These are phyloP conservation scores for Pristiophorus japonicus DNA, from an alignment of 2,113 vertebrate species.

Conservation along the genomic window DNA sequence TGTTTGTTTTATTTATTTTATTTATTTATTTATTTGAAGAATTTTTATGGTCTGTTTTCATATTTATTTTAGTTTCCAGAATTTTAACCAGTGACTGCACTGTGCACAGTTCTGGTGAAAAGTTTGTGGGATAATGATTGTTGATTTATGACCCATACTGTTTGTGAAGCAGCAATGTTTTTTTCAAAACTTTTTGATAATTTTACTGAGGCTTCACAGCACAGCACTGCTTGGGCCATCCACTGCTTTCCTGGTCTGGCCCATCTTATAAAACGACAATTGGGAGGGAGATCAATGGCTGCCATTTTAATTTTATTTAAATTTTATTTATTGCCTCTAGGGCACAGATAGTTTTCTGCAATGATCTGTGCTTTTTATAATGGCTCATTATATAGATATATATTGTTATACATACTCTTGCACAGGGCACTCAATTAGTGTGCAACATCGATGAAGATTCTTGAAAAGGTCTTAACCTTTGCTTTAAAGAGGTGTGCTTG, in stretches of 20 bases:
- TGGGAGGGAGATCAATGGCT: neutral
- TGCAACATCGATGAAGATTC: neutral
- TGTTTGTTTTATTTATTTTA: too few species aligned
- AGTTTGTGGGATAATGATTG: neutral
- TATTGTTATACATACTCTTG: neutral
- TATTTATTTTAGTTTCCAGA: neutral
- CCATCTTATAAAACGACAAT: neutral
- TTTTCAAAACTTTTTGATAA: neutral
- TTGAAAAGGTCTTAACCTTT: neutral
- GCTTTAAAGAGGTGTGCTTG: neutral
- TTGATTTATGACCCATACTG: neutral
- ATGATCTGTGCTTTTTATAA: neutral
- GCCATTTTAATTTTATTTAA: neutral
- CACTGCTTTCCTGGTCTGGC: neutral
- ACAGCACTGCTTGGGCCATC: neutral
- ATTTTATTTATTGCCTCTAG: neutral
- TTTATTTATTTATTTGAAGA: too few species aligned
- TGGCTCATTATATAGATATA: neutral
- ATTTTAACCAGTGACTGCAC: neutral
- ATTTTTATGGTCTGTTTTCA: too few species aligned
- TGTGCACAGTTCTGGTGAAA: neutral
- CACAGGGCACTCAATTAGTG: neutral
- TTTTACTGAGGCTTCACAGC: neutral
- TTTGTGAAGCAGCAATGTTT: neutral
- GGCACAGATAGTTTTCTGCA: neutral